Conservation (phyloP, 2,888 invertebrate species). For the Archips xylosteana region DNA sequence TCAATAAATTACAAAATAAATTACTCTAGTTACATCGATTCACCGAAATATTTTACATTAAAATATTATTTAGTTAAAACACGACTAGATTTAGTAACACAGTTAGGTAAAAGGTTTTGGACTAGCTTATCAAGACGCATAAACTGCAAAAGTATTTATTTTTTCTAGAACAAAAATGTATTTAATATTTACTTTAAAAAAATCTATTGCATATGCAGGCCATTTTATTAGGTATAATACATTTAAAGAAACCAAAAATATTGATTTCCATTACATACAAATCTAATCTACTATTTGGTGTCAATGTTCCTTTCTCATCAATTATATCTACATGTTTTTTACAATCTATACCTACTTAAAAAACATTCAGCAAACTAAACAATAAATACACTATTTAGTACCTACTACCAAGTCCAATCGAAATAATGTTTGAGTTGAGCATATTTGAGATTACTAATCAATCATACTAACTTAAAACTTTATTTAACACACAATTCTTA, state of each 20-base stretch:
- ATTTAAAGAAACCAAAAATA: slow-evolving; percentile 8
- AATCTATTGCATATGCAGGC: slow-evolving; percentile 5
- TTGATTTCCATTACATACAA: slow-evolving; percentile 8
- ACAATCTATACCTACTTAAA: slow-evolving; percentile 12
- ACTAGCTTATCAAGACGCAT: not conserved
- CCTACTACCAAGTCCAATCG: too few relatives aligned
- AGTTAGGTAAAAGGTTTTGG: slow-evolving; percentile 43
- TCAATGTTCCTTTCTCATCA: slow-evolving; percentile 57
- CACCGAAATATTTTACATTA: slow-evolving; percentile 46
- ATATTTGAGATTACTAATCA: slow-evolving; percentile 14
- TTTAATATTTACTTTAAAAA: too few relatives aligned
- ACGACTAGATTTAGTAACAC: slow-evolving; percentile 50
- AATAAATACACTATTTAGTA: slow-evolving; percentile 1
- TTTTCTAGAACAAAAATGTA: too few relatives aligned
- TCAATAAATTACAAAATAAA: slow-evolving; percentile 38
- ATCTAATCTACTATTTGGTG: slow-evolving; percentile 65
- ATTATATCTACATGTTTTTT: slow-evolving; percentile 37
- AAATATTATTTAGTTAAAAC: slow-evolving; percentile 33
- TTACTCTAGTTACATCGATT: slow-evolving; percentile 33
- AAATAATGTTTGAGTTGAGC: slow-evolving; percentile 18
- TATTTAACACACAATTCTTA: not conserved
- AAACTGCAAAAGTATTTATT: not conserved
- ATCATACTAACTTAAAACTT: not conserved
- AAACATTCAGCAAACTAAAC: not conserved
- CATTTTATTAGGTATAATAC: slow-evolving; percentile 15